Evolutionary conservation across 1,140 invertebrate species (phyloP).

Genomic region (Drosophila tsacasi): DNA sequence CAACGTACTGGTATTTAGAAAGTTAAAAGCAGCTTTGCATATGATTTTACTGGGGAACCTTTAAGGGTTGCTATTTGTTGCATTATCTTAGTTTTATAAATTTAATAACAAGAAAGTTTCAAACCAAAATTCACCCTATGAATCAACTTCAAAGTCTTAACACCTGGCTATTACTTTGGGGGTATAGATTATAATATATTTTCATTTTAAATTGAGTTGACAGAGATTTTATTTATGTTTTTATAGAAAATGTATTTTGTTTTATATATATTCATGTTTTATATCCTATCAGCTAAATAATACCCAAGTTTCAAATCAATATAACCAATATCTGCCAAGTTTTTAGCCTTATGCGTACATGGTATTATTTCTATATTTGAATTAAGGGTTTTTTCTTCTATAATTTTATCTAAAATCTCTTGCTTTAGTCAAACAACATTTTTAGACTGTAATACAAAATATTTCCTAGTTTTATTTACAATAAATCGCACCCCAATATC

Average conservation of each 20-base stretch:
- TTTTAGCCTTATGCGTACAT: too few species aligned
- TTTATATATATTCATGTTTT: not conserved
- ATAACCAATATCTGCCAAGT: not conserved
- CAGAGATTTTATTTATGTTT: not conserved
- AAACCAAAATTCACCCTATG: not conserved
- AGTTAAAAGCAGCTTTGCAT: not conserved
- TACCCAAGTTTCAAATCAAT: not conserved
- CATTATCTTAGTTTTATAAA: not conserved
- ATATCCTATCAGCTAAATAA: not conserved
- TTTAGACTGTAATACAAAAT: not conserved
- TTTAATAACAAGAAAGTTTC: not conserved
- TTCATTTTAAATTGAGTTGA: too few species aligned
- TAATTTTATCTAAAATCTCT: too few species aligned
- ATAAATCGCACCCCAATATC: not conserved
- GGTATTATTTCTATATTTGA: too few species aligned
- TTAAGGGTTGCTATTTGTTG: too few species aligned
- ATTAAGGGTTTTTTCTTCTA: too few species aligned
- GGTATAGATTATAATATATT: not conserved
- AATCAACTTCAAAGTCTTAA: not conserved
- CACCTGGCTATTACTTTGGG: too few species aligned
- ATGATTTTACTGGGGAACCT: not conserved
- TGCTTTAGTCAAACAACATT: too few species aligned
- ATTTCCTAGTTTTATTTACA: not conserved
- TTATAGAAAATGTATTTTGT: too few species aligned
- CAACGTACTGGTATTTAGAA: too few species aligned